Percentiles rank a stretch among this genome's conserved stretches.
Conservation (phyloP, 1,140 invertebrate genomes). For the Ephestia elutella region DNA sequence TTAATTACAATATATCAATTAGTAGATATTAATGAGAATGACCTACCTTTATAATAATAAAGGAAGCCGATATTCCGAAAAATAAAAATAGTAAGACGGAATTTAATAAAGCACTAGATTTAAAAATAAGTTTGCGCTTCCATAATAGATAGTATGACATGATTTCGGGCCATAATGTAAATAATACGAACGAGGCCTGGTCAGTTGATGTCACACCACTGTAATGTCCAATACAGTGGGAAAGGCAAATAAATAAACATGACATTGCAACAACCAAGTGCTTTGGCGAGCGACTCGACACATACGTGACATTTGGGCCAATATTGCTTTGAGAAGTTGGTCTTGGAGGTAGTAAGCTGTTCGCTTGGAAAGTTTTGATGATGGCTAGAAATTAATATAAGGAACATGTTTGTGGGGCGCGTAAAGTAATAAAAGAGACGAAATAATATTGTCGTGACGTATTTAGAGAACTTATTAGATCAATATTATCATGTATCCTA, state of each 20-base stretch:
- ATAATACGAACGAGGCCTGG: background rate
- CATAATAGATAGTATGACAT: background rate
- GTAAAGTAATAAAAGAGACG: background rate
- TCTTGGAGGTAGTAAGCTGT: background rate
- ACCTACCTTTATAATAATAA: too few species aligned
- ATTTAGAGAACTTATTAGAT: too few species aligned
- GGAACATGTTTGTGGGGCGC: background rate
- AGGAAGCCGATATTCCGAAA: too few species aligned
- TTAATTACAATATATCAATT: too few species aligned
- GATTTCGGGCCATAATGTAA: background rate
- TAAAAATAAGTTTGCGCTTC: too few species aligned
- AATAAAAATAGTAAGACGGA: too few species aligned
- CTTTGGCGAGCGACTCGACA: background rate
- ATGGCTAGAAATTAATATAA: background rate
- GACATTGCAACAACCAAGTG: constrained; percentile 3
- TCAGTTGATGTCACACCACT: constrained; percentile 3
- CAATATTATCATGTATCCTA: too few species aligned
- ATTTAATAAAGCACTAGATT: too few species aligned
- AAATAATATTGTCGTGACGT: background rate
- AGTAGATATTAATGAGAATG: too few species aligned
- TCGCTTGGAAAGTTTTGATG: background rate
- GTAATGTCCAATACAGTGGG: constrained; percentile 1
- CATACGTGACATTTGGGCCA: constrained; percentile 3
- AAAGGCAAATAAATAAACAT: constrained; percentile 5
- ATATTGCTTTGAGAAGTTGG: background rate